A percentile compares a stretch with the other conserved stretches of the same genome.
Conservation (phyloP, 2,113 vertebrate species). For the Ranitomeya imitator region DNA sequence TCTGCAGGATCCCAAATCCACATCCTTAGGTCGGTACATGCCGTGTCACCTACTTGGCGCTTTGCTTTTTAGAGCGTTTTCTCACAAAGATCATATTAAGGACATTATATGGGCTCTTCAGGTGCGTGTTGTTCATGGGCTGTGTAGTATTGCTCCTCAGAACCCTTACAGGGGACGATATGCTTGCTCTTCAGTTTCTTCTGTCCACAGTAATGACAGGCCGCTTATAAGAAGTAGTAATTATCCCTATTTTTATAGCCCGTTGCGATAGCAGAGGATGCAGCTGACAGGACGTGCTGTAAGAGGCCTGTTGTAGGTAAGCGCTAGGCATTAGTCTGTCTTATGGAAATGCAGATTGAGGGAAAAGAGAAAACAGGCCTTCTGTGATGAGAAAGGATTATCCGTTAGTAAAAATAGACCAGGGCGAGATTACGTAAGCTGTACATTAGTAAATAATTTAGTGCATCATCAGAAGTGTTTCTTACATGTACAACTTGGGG, state of each 20-base stretch:
- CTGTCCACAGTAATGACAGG: neutral
- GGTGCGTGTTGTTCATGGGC: no score
- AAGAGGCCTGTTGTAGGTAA: neutral
- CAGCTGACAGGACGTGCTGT: neutral
- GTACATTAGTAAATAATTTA: constrained; percentile 21
- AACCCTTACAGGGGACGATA: no score
- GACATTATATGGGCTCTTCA: no score
- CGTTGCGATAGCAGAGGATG: neutral
- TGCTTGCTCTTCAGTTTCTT: no score
- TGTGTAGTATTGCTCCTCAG: no score
- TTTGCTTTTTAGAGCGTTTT: neutral
- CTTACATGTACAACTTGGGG: neutral
- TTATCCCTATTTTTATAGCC: neutral
- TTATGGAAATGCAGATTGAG: neutral
- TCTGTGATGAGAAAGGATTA: constrained; percentile 32
- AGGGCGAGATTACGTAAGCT: constrained; percentile 14
- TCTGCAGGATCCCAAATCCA: neutral
- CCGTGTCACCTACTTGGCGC: neutral
- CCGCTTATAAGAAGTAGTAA: neutral
- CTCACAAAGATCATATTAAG: neutral
- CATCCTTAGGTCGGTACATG: constrained; percentile 7
- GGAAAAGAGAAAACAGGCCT: neutral
- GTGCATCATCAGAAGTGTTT: neutral
- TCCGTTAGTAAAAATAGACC: constrained; percentile 20
- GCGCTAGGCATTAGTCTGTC: neutral